Evolutionary conservation across 2,888 invertebrate genomes (phyloP).

Genomic region (Xanthorhoe designata): DNA sequence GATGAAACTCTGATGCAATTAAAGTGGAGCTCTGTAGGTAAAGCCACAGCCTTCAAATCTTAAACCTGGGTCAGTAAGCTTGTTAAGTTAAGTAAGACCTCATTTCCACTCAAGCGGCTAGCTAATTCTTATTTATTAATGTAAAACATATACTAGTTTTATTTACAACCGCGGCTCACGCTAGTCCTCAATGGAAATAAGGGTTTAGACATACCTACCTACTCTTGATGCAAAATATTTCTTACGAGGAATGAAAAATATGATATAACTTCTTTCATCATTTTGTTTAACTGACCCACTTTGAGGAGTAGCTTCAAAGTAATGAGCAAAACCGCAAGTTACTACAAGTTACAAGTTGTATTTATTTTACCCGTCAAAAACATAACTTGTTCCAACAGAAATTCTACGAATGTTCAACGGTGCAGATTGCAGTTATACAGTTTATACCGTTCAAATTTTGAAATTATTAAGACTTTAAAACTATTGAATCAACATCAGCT

Average conservation of each 20-base stretch:
- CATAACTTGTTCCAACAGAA: too few relatives aligned
- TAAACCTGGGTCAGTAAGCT: background rate
- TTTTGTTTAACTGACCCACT: background rate
- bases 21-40: constrained; percentile 38
- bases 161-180: too few relatives aligned
- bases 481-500: too few relatives aligned
- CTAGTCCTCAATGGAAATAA: too few relatives aligned
- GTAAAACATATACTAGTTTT: too few relatives aligned
- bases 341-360: background rate
- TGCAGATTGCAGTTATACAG: too few relatives aligned
- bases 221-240: too few relatives aligned
- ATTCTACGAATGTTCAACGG: too few relatives aligned
- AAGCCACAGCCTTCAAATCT: constrained; percentile 4
- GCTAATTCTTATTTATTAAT: too few relatives aligned
- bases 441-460: too few relatives aligned
- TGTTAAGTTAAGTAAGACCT: background rate
- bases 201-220: too few relatives aligned
- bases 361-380: background rate
- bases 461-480: too few relatives aligned
- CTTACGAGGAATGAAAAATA: background rate
- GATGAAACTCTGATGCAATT: constrained; percentile 57
- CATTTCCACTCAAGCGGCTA: background rate
- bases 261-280: background rate
- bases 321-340: background rate
- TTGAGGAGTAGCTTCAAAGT: background rate